Evolutionary conservation across 2,888 invertebrate species (phyloP).

Genomic region (Boloria selene): DNA sequence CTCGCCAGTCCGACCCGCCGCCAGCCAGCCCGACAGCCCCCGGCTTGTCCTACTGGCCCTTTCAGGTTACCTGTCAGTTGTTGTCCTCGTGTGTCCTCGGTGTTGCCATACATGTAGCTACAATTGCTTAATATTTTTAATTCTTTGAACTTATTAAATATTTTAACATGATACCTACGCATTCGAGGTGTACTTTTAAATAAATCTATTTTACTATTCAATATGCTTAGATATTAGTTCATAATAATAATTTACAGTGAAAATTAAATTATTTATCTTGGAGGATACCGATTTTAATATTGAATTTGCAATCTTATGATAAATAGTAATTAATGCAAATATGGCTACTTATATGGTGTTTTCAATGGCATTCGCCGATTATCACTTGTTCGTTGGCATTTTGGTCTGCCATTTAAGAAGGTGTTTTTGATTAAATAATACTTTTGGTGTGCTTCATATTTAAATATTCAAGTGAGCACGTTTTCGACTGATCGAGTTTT

Average conservation of each 20-base stretch:
- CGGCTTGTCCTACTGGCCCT: conserved; percentile 37
- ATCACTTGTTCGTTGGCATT: conserved; percentile 22
- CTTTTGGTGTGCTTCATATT: conserved; percentile 38
- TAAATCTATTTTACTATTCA: too few species aligned
- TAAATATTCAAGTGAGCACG: conserved; percentile 42
- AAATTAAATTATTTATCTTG: too few species aligned
- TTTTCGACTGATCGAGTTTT: conserved; percentile 54
- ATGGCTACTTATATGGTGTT: conserved; percentile 10
- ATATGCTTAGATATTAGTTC: too few species aligned
- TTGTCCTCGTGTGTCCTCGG: conserved; percentile 10
- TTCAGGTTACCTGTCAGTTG: conserved; percentile 32
- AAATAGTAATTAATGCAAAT: not conserved
- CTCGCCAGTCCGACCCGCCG: conserved; percentile 37
- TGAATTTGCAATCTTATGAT: too few species aligned
- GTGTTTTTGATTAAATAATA: conserved; percentile 22
- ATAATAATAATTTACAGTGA: too few species aligned
- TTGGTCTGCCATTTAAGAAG: conserved; percentile 5
- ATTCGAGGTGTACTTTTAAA: not conserved
- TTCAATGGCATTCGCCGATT: not conserved
- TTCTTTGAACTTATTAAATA: not conserved
- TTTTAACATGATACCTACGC: not conserved
- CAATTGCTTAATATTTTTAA: conserved; percentile 11
- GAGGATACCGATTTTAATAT: too few species aligned
- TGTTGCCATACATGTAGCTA: conserved; percentile 16
- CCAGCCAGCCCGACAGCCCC: conserved; percentile 26